Base-by-base conservation (phyloP, 1,140 invertebrate species). In the Archivesica marissinica region DNA sequence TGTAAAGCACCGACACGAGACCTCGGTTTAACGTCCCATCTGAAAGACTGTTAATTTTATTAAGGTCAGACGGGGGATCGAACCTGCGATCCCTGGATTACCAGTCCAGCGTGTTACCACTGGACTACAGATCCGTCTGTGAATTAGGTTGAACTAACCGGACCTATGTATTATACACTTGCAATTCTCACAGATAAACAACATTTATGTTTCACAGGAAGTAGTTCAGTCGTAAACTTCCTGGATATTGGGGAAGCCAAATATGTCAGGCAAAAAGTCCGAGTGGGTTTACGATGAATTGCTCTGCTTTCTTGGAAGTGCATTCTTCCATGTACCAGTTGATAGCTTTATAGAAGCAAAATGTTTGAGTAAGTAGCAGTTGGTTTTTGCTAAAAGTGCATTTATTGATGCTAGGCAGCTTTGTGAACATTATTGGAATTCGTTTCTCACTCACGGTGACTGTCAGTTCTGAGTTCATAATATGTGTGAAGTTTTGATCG, bases 271-370 rank as follows among this genome's bases (percentile, higher is more conserved):
- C n/a, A 76, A 85, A 76, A 70, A 72, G 56, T 50, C 74, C 70
- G 70, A 86, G 54, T 85, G 82, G 82, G 82, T 85, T 64, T 85
- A 85, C 59, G 82, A 85, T 38, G 82, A 85, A 75, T 56, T 85
- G n/a, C 61, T 85, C 30, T 85, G 82, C 70, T 85, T 85, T 54
- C 61, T 85, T 6, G 82, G 82, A 72, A 85, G 72, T 68, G 41
- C 72, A n/a, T 77, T 85, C 38, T 85, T 85, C 44, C 56, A 85
- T 2, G 44, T 85, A 15, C 82, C 82, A 15, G 72, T 85, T 59
- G 44, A 61, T 68, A 61, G 72, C 1, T 85, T 85, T 52, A 85
- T 85, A 35, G 82, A 85, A 64, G 74, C 50, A 11, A 85, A 85
- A 52, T 75, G 82, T 77, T 35, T 75, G 39, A 85, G 82, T 85